phyloP scores from a whole-genome alignment of 2,888 invertebrate genomes.

The Cotesia congregata region DNA sequence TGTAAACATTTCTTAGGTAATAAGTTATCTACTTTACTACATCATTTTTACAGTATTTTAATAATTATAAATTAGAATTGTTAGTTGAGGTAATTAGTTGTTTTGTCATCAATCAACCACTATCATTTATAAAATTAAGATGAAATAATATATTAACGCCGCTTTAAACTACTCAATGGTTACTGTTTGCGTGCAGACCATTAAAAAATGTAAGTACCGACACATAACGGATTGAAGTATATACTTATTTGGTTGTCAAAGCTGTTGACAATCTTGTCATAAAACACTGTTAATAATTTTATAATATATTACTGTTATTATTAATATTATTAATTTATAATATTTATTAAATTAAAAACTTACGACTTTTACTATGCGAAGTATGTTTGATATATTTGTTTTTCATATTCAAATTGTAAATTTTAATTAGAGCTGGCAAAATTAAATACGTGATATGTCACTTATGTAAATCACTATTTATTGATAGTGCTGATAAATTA shows the following conservation, averaged over 20 bases:
- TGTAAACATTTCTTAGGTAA: background rate
- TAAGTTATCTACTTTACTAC: background rate
- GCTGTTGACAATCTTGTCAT: background rate
- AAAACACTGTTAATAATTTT: background rate
- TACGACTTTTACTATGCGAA: background rate
- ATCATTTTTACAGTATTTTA: background rate
- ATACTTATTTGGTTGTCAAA: conserved; percentile 8
- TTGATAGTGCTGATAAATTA: background rate
- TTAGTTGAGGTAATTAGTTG: background rate
- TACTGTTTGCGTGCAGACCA: background rate
- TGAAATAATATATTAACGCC: conserved; percentile 1
- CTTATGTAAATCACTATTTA: background rate
- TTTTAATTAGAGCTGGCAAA: background rate
- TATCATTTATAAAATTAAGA: background rate
- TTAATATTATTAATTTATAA: no score
- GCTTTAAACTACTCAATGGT: conserved; percentile 7
- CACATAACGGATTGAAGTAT: conserved; percentile 7
- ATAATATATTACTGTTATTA: background rate
- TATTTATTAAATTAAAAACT: background rate
- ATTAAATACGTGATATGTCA: background rate
- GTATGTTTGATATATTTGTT: background rate
- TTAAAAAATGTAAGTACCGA: conserved; percentile 13
- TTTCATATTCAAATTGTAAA: background rate
- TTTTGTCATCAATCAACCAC: conserved; percentile 19
- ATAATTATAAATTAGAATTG: background rate